Evolutionary conservation across 1,140 invertebrate species (phyloP), one percentile per base, ranked within the genome.

Genomic region (Lordiphosa stackelbergi): DNA sequence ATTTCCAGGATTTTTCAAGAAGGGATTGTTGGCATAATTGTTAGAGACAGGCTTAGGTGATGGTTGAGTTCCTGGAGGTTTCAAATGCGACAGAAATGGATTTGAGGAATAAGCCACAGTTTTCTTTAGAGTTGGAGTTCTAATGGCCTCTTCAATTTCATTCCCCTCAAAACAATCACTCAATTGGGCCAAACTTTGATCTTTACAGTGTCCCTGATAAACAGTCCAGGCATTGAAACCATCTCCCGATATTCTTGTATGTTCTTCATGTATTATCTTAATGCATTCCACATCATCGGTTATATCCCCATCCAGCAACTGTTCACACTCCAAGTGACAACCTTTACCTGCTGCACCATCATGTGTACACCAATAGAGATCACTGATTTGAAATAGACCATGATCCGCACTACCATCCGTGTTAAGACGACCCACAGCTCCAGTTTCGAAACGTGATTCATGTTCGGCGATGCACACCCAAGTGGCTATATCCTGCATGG

Each of bases 391-490:
- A 45, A 81, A 83, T 9, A 81, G 53, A 24, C 94, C 94, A 85
- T 94, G 93, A 87, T 95, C 93, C 6, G 89, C 89, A 70, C 91
- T 92, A 2, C 77, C 77, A n/a, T 81, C 77, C 12, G 68, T 40
- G 19, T 81, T 81, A 9, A 81, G 65, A 5, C 78, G 88, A 34
- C 90, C 90, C 38, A 92, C 86, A 0, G 93, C 93, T 1, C 90
- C 87, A n/a, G 93, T 94, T 69, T 94, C 90, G 83, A 90, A 92
- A 1, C 89, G 87, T 2, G 93, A 94, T 86, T 95, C 93, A 88
- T 93, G 91, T 68, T 90, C 89, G 3, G 92, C 92, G 66, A 95
- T 92, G 89, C 94, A 95, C 36, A 95, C 91, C 93, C 93, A 94
- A 35, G 91, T 92, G 46, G 77, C 77, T 65, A 81, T 52, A 55